These are phyloP conservation scores for Cryptosula pallasiana DNA, from an alignment of 2,888 invertebrate species.

Conservation along the genomic window DNA sequence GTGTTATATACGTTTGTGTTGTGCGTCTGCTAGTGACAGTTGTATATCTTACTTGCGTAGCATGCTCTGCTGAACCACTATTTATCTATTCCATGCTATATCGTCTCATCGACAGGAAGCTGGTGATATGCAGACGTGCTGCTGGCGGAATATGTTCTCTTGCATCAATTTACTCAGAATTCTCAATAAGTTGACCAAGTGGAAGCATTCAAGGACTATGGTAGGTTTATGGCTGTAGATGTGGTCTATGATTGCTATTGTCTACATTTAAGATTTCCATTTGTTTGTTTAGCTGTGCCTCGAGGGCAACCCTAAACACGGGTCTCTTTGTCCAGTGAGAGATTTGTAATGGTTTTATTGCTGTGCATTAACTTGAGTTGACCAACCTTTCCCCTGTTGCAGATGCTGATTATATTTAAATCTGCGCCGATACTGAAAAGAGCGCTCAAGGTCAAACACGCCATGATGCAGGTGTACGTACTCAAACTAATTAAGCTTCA, in stretches of 20 bases:
- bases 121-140: conserved; percentile 65
- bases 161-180: conserved; percentile 93
- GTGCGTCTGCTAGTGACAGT: no score
- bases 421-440: conserved; percentile 96
- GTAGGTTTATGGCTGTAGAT: conserved; percentile 36
- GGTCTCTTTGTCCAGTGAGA: no score
- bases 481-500: conserved; percentile 98
- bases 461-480: conserved; percentile 95
- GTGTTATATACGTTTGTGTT: no score
- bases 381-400: no score
- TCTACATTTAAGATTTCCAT: no score
- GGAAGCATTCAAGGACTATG: conserved; percentile 88
- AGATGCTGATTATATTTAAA: conserved; percentile 97
- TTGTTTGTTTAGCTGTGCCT: no score
- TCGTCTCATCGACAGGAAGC: conserved; percentile 42
- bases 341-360: no score
- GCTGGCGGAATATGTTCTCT: conserved; percentile 97
- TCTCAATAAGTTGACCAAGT: conserved; percentile 95
- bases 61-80: no score
- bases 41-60: no score
- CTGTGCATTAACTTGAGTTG: no score
- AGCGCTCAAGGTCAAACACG: conserved; percentile 75
- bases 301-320: no score
- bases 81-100: background rate
- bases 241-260: no score